Conservation (phyloP, 2,888 invertebrate species). For the Stegana nigrithorax region DNA sequence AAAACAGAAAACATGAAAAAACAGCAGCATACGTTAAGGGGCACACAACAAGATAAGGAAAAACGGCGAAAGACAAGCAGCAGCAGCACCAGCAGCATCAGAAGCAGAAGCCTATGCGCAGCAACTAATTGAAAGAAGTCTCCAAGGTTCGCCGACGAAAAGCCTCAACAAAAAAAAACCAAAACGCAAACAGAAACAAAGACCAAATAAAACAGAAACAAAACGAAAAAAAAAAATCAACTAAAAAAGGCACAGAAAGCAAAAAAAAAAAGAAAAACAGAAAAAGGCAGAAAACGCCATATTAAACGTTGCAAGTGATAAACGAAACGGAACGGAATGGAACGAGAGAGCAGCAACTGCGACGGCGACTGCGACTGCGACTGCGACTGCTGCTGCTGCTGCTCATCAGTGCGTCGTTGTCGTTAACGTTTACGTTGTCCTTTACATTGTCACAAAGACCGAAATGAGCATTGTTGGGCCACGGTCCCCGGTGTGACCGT, state of each 20-base stretch:
- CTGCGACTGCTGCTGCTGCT: no score
- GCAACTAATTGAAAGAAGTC: constrained; percentile 18
- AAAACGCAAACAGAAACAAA: background rate
- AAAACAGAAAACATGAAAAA: background rate
- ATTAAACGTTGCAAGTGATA: constrained; percentile 3
- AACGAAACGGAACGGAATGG: background rate
- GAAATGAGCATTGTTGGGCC: no score
- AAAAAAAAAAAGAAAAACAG: no score
- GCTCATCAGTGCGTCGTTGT: no score
- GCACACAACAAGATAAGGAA: background rate
- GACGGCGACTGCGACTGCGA: no score
- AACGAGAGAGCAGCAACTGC: background rate
- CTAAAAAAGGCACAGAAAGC: background rate
- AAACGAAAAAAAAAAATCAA: no score
- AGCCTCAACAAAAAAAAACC: background rate
- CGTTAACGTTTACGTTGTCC: no score
- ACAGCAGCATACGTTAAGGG: background rate
- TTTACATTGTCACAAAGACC: no score
- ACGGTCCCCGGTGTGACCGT: no score
- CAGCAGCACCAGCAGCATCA: background rate
- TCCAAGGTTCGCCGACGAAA: constrained; percentile 1
- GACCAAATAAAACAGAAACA: no score
- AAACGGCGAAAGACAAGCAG: background rate
- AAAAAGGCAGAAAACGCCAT: no score
- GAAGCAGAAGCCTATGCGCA: background rate